Evolutionary conservation across 2,797 vertebrate genomes (phyloP).

Genomic region (Vipera latastei): DNA sequence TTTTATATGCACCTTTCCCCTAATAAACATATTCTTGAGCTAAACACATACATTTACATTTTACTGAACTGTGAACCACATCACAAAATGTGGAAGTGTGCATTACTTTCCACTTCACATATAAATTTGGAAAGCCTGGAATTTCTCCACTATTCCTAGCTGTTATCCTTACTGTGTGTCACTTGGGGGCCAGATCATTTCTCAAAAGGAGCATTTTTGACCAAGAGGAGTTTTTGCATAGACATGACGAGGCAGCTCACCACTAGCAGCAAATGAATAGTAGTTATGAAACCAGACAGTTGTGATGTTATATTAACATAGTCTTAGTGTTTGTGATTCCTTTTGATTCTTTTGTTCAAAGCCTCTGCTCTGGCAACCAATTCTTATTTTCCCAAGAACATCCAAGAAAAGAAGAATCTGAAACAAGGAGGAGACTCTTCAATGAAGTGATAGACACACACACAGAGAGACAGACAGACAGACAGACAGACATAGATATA

Average conservation of each 20-base stretch:
- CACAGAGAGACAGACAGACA: too few species aligned
- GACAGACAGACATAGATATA: too few species aligned
- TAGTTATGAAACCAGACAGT: not conserved
- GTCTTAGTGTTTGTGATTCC: not conserved
- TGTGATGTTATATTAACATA: not conserved
- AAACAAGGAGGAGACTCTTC: not conserved
- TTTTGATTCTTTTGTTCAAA: not conserved
- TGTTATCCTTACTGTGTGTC: fast-evolving
- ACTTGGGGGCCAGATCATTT: not conserved
- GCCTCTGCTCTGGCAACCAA: not conserved
- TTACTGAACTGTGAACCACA: not conserved
- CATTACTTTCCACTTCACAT: not conserved
- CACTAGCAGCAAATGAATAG: not conserved
- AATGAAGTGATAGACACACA: not conserved
- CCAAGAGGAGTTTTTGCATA: not conserved
- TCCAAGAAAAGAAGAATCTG: not conserved
- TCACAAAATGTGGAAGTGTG: not conserved
- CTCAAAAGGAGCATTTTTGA: not conserved
- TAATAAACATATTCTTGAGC: not conserved
- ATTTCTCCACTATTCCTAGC: not conserved
- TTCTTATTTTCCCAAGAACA: not conserved
- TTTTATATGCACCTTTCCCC: not conserved
- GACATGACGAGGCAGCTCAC: not conserved
- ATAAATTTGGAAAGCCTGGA: not conserved
- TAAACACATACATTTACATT: not conserved